Conservation (phyloP, 1,140 invertebrate genomes). For the Oedothorax gibbosus region DNA sequence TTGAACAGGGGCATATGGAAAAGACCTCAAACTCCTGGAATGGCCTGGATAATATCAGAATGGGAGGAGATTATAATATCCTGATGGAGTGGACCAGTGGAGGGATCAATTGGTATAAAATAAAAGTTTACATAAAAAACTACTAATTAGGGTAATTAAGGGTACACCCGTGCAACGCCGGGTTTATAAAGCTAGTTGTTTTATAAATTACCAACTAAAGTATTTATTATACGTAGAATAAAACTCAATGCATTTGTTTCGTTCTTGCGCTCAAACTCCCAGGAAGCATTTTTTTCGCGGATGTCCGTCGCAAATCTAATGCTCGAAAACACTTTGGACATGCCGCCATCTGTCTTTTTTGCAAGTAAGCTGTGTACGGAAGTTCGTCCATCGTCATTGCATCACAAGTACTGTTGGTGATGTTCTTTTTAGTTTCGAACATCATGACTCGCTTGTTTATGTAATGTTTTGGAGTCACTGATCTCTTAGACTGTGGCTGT, state of each 20-base stretch:
- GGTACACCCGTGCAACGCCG: no score
- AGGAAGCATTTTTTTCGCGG: background rate
- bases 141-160: no score
- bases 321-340: conserved; percentile 18
- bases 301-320: background rate
- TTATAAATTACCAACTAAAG: no score
- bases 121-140: no score
- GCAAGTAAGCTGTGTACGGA: conserved; percentile 28
- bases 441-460: conserved; percentile 39
- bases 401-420: conserved; percentile 30
- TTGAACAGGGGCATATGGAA: no score
- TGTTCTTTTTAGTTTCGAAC: conserved; percentile 14
- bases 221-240: background rate
- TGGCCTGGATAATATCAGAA: no score
- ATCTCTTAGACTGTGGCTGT: background rate
- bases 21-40: no score
- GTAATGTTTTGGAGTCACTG: conserved; percentile 24
- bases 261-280: background rate
- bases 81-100: no score
- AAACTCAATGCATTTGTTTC: background rate
- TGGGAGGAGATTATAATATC: no score
- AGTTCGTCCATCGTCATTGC: conserved; percentile 48
- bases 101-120: no score
- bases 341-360: conserved; percentile 26
- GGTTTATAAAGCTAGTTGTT: no score